Conservation (phyloP, 2,113 vertebrate species). For the Monopterus albus region DNA sequence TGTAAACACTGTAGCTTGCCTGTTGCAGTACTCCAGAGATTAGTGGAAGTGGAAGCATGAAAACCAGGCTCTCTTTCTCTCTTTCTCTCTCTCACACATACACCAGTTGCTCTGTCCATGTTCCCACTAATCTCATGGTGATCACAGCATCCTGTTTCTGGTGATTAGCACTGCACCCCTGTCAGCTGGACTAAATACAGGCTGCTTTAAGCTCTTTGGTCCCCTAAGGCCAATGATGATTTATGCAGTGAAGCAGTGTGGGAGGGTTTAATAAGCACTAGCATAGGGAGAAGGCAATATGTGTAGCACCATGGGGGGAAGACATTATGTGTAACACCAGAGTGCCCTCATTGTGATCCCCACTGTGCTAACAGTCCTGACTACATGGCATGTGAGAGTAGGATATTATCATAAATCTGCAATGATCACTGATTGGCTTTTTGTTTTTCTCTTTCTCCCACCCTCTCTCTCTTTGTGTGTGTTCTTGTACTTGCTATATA, state of each 20-base stretch:
- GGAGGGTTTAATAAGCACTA: slow-evolving; percentile 43
- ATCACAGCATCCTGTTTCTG: slow-evolving; percentile 57
- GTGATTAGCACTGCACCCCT: slow-evolving; percentile 64
- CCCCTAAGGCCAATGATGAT: slow-evolving; percentile 55
- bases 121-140: slow-evolving; percentile 44
- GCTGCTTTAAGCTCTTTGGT: slow-evolving; percentile 52
- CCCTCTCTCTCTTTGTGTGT: slow-evolving; percentile 13
- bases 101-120: slow-evolving; percentile 27
- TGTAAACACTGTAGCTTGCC: no score
- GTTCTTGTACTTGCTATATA: neutral
- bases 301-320: slow-evolving; percentile 15
- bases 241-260: slow-evolving; percentile 49
- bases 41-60: slow-evolving; percentile 22
- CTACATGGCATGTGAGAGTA: no score
- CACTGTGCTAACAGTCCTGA: slow-evolving; percentile 41
- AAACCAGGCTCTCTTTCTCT: neutral
- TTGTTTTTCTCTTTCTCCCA: slow-evolving; percentile 20
- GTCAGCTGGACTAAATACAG: slow-evolving; percentile 60
- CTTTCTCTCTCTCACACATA: neutral
- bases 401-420: slow-evolving; percentile 34
- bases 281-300: slow-evolving; percentile 46
- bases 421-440: slow-evolving; percentile 44
- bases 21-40: slow-evolving; percentile 31
- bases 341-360: slow-evolving; percentile 44
- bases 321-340: slow-evolving; percentile 34